These are phyloP conservation scores for Ceratina calcarata DNA, from an alignment of 1,140 invertebrate genomes.

Conservation along the genomic window DNA sequence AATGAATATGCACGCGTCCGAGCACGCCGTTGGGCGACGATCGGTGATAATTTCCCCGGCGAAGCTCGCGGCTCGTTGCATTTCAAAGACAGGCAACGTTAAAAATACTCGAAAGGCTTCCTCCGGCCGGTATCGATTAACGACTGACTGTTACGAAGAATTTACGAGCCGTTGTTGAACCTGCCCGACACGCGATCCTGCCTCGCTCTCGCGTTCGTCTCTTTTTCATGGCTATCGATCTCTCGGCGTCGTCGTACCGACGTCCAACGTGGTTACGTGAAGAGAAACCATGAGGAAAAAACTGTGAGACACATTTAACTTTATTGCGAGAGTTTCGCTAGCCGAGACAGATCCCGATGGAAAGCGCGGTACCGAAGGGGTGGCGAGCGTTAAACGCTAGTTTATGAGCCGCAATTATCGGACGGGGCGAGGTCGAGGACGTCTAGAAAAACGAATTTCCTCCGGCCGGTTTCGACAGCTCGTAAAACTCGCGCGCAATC, in stretches of 20 bases:
- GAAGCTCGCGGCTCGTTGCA: slow-evolving; percentile 9
- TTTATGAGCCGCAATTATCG: slow-evolving; percentile 64
- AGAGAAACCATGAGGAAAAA: neutral
- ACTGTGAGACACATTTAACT: neutral
- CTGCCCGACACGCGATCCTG: slow-evolving; percentile 30
- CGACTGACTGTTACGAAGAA: slow-evolving; percentile 36
- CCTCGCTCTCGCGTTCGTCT: neutral
- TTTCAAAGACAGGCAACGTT: slow-evolving; percentile 31
- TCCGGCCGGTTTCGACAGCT: slow-evolving; percentile 28
- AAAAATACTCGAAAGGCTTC: slow-evolving; percentile 40
- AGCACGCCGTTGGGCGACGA: slow-evolving; percentile 5
- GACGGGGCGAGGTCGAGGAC: slow-evolving; percentile 29
- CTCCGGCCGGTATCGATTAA: slow-evolving; percentile 25
- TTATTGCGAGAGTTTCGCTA: neutral
- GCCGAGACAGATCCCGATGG: slow-evolving; percentile 13
- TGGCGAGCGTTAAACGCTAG: slow-evolving; percentile 47
- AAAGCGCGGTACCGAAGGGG: neutral
- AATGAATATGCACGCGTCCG: slow-evolving; percentile 3
- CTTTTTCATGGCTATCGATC: slow-evolving; percentile 42
- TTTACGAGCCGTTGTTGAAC: slow-evolving; percentile 29
- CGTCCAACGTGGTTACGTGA: neutral
- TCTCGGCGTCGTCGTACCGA: neutral
- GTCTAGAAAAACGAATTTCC: slow-evolving; percentile 55
- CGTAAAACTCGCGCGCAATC: slow-evolving; percentile 44
- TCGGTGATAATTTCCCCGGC: slow-evolving; percentile 7